Evolutionary conservation across 2,113 vertebrate genomes (phyloP).

Genomic region (Thalassarche chlororhynchos): DNA sequence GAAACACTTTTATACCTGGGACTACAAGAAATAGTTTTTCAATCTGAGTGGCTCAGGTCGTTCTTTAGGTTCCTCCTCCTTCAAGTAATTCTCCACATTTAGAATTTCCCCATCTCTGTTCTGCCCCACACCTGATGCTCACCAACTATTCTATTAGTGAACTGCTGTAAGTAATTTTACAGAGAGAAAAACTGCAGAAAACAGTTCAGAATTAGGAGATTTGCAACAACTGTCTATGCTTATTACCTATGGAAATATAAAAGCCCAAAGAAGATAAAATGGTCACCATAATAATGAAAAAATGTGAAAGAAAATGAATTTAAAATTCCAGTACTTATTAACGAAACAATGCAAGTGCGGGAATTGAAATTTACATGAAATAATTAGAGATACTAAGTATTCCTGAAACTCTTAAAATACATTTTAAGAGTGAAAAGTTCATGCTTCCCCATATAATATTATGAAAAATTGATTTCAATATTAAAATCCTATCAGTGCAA

Average conservation of each 20-base stretch:
- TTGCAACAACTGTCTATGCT: conserved; percentile 38
- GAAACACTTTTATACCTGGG: background rate
- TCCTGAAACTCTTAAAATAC: conserved; percentile 64
- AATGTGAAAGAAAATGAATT: conserved; percentile 57
- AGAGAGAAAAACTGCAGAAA: conserved; percentile 45
- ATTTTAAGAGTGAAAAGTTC: conserved; percentile 71
- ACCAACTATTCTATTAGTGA: conserved; percentile 25
- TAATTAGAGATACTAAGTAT: conserved; percentile 70
- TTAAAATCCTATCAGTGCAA: conserved; percentile 71
- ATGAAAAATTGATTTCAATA: conserved; percentile 59
- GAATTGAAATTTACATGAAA: conserved; percentile 67
- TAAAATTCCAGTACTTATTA: conserved; percentile 66
- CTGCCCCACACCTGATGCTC: background rate
- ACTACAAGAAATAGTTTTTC: background rate
- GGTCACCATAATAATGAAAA: conserved; percentile 49
- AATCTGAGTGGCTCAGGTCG: background rate
- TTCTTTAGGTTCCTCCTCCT: background rate
- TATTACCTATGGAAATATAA: conserved; percentile 70
- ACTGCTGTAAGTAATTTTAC: conserved; percentile 65
- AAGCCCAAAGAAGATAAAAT: conserved; percentile 66
- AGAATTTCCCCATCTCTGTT: background rate
- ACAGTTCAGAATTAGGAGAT: conserved; percentile 33
- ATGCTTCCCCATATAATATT: conserved; percentile 58
- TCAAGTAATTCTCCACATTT: background rate
- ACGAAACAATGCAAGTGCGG: conserved; percentile 58